Evolutionary conservation across 2,888 invertebrate genomes (phyloP).

Genomic region (Lasius platythorax): DNA sequence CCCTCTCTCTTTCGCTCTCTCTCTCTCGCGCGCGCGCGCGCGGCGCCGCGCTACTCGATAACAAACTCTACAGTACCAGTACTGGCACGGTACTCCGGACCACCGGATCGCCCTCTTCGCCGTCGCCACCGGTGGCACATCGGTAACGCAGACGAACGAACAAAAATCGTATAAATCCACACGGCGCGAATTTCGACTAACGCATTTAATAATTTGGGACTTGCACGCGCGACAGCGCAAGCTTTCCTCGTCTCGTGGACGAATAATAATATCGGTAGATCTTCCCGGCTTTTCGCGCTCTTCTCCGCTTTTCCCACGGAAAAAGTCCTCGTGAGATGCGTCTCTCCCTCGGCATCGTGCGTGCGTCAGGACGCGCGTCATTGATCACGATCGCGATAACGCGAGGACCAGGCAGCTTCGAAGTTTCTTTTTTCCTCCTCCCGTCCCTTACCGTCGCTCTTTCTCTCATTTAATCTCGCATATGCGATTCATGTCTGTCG

Average conservation of each 20-base stretch:
- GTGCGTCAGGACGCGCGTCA: conserved; percentile 37
- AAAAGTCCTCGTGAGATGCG: conserved; percentile 10
- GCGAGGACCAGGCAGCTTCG: not conserved
- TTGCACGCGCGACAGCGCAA: not conserved
- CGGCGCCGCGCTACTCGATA: conserved; percentile 78
- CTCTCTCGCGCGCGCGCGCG: not conserved
- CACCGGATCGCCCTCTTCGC: conserved; percentile 76
- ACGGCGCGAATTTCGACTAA: conserved; percentile 29
- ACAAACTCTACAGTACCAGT: conserved; percentile 83
- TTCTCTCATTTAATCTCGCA: not conserved
- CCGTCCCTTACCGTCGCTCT: not conserved
- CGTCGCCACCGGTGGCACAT: conserved; percentile 44
- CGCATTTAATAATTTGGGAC: not conserved
- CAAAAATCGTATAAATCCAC: conserved; percentile 60
- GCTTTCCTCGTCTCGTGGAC: not conserved
- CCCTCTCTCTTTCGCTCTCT: too few species aligned
- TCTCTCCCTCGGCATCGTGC: not conserved
- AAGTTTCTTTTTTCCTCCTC: not conserved
- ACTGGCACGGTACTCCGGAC: conserved; percentile 84
- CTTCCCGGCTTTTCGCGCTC: not conserved
- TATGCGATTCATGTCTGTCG: not conserved
- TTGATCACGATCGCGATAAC: conserved; percentile 34
- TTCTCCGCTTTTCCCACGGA: not conserved
- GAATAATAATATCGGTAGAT: conserved; percentile 18
- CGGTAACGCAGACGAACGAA: conserved; percentile 49